phyloP scores from a whole-genome alignment of 2,113 vertebrate species.

The Meriones unguiculatus region DNA sequence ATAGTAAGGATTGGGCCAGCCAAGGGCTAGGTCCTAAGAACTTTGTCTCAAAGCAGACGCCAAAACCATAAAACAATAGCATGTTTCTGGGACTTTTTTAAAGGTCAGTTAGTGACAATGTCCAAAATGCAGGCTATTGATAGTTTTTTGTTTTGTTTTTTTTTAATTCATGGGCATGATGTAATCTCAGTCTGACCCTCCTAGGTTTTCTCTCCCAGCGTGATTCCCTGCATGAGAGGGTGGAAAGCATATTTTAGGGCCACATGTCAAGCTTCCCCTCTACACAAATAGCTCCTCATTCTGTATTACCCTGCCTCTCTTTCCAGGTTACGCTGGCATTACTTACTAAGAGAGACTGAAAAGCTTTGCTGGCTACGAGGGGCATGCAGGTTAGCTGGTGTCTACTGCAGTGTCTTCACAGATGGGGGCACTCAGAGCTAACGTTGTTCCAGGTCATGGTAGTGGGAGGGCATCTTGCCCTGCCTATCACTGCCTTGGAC shows the following conservation, averaged over 20 bases:
- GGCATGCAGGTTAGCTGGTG: not conserved
- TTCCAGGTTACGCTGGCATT: not conserved
- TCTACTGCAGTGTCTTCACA: not conserved
- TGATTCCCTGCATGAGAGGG: not conserved
- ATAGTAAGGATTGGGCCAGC: not conserved
- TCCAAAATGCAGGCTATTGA: not conserved
- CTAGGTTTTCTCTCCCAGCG: not conserved
- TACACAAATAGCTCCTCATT: not conserved
- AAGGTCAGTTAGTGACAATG: not conserved
- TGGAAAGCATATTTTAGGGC: not conserved
- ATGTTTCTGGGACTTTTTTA: not conserved
- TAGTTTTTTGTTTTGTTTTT: not conserved
- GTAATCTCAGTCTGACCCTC: not conserved
- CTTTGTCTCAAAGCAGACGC: not conserved
- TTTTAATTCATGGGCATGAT: not conserved
- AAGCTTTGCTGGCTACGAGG: not conserved
- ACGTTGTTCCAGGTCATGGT: not conserved
- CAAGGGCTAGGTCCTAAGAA: not conserved
- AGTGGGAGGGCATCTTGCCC: not conserved
- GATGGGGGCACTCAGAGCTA: not conserved
- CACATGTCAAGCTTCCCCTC: not conserved
- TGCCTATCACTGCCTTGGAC: not conserved
- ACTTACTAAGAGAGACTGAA: not conserved
- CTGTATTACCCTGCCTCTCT: fast-evolving
- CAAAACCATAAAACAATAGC: not conserved